These are phyloP conservation scores for Brachionus rotundiformis DNA, from an alignment of 1,140 invertebrate species.

Conservation along the genomic window DNA sequence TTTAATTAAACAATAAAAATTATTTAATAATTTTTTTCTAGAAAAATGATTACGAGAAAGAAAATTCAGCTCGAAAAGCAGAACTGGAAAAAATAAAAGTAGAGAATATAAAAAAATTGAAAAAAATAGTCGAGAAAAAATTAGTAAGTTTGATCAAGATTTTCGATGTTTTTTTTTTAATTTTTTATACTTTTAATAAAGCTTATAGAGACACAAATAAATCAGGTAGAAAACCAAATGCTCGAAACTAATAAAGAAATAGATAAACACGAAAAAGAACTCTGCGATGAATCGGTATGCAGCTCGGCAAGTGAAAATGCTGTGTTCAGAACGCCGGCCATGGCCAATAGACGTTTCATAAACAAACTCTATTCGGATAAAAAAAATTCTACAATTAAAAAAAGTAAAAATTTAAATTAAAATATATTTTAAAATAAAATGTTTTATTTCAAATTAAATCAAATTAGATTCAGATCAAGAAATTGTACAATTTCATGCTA, in stretches of 20 bases:
- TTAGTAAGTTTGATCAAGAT: constrained; percentile 9
- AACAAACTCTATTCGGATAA: constrained; percentile 36
- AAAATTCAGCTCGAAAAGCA: constrained; percentile 13
- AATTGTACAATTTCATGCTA: constrained; percentile 44
- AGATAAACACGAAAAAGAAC: constrained; percentile 43
- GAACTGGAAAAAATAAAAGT: constrained; percentile 12
- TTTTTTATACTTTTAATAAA: not conserved
- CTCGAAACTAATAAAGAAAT: constrained; percentile 39
- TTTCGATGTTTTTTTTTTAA: not conserved
- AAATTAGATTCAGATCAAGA: not conserved
- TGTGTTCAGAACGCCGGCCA: not conserved
- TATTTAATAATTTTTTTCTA: not conserved
- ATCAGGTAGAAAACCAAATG: constrained; percentile 24
- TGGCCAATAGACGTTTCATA: constrained; percentile 10
- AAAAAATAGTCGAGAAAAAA: constrained; percentile 51
- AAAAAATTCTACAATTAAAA: constrained; percentile 40
- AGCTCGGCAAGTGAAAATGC: not conserved
- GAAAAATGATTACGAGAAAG: constrained; percentile 40
- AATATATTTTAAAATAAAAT: not conserved
- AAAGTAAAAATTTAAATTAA: not conserved
- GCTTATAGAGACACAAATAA: constrained; percentile 20
- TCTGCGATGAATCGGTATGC: constrained; percentile 17
- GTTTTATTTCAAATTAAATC: too few species aligned
- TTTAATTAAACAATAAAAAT: too few species aligned
- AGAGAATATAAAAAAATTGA: constrained; percentile 29